Evolutionary conservation across 2,888 invertebrate genomes (phyloP).

Genomic region (Tridacna crocea): DNA sequence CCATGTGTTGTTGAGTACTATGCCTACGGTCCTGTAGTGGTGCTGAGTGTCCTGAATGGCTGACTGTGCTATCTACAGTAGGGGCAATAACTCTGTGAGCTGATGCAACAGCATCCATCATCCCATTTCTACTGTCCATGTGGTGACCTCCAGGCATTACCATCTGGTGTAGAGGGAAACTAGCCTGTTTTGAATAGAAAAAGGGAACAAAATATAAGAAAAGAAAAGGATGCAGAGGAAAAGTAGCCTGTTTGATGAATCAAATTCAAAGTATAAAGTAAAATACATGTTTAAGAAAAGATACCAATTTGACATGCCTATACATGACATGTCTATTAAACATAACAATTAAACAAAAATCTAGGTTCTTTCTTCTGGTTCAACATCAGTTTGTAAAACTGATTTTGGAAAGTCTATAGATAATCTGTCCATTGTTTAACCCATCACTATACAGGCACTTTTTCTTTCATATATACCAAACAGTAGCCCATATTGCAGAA

Average conservation of each 20-base stretch:
- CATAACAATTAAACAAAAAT: no score
- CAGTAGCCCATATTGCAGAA: no score
- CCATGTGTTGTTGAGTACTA: constrained; percentile 50
- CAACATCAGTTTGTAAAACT: no score
- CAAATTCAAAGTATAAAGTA: not conserved
- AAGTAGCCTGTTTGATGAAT: not conserved
- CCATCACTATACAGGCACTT: no score
- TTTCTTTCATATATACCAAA: no score
- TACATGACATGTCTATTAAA: no score
- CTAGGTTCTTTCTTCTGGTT: no score
- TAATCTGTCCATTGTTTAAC: not conserved
- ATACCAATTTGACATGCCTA: not conserved
- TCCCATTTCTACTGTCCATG: constrained; percentile 16
- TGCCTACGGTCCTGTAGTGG: constrained; percentile 50
- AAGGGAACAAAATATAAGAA: no score
- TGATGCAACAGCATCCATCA: constrained; percentile 53
- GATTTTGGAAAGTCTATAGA: no score
- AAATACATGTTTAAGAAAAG: not conserved
- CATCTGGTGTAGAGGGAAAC: constrained; percentile 25
- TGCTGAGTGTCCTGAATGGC: constrained; percentile 69
- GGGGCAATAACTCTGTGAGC: constrained; percentile 77
- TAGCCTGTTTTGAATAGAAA: not conserved
- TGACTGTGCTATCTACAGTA: constrained; percentile 76
- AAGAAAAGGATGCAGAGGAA: not conserved
- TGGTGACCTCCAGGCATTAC: constrained; percentile 16